Conservation (phyloP, 2,113 vertebrate species). For the Halichoeres trimaculatus region DNA sequence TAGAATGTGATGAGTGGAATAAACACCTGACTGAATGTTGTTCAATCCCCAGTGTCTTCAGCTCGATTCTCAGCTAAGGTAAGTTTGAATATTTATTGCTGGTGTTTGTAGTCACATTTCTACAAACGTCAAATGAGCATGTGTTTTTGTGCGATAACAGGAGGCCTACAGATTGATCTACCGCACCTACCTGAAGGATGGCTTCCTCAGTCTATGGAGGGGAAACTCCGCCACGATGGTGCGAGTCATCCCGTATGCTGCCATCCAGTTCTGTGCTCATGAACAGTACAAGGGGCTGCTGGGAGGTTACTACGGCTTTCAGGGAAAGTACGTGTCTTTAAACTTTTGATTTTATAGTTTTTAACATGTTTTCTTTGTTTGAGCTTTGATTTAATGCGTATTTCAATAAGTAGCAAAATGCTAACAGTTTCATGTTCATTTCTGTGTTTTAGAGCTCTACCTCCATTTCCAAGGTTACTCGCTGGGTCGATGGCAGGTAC, state of each 20-base stretch:
- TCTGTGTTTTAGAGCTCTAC: constrained; percentile 84
- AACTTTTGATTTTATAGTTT: background rate
- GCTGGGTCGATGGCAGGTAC: constrained; percentile 93
- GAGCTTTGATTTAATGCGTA: background rate
- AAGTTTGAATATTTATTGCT: constrained; percentile 23
- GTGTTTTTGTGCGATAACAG: constrained; percentile 70
- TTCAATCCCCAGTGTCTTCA: constrained; percentile 89
- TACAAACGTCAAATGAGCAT: background rate
- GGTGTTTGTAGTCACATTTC: background rate
- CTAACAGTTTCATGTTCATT: background rate
- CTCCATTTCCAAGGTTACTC: constrained; percentile 91
- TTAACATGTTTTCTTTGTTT: background rate
- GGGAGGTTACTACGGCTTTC: constrained; percentile 91
- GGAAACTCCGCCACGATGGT: constrained; percentile 99
- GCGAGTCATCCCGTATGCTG: constrained; percentile 94
- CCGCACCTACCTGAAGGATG: constrained; percentile 92
- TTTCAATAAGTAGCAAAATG: background rate
- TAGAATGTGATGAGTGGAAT: background rate
- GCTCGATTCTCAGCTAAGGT: constrained; percentile 98
- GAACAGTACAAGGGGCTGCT: constrained; percentile 95
- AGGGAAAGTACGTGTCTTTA: constrained; percentile 88
- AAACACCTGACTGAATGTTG: background rate
- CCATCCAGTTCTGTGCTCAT: constrained; percentile 97
- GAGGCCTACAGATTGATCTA: constrained; percentile 95
- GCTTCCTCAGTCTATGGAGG: constrained; percentile 95